phyloP scores from a whole-genome alignment of 2,888 invertebrate genomes.

The Apamea crenata region DNA sequence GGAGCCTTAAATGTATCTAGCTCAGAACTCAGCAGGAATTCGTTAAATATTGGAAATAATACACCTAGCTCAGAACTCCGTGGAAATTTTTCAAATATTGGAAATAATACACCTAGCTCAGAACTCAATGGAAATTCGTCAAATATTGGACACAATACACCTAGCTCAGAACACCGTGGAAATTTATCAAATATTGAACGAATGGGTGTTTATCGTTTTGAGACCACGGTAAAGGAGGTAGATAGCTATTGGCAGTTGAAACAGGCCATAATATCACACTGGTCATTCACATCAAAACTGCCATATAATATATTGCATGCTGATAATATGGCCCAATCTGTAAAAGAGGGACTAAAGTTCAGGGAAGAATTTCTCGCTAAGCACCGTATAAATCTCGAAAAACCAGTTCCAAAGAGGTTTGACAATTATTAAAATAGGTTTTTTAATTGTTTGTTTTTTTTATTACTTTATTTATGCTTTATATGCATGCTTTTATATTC shows the following conservation, averaged over 20 bases:
- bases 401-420: conserved; percentile 2
- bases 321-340: rapidly evolving
- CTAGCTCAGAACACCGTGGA: neutral
- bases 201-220: neutral
- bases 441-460: neutral
- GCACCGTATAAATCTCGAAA: neutral
- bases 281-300: neutral
- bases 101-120: neutral
- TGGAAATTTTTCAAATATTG: neutral
- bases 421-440: neutral
- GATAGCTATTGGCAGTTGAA: conserved; percentile 13
- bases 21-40: neutral
- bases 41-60: neutral
- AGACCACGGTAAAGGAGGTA: neutral
- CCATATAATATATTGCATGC: neutral
- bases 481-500: neutral
- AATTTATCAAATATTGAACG: neutral
- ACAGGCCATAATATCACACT: conserved; percentile 5
- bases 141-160: neutral
- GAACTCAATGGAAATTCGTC: neutral
- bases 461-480: neutral
- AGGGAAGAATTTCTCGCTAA: conserved; percentile 6
- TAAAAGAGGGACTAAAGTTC: conserved; percentile 14
- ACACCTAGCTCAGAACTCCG: neutral
- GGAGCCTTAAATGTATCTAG: neutral